Evolutionary conservation across 2,797 vertebrate species (phyloP), one percentile per base, ranked within the genome.

Genomic region (Sebastes taczanowskii): DNA sequence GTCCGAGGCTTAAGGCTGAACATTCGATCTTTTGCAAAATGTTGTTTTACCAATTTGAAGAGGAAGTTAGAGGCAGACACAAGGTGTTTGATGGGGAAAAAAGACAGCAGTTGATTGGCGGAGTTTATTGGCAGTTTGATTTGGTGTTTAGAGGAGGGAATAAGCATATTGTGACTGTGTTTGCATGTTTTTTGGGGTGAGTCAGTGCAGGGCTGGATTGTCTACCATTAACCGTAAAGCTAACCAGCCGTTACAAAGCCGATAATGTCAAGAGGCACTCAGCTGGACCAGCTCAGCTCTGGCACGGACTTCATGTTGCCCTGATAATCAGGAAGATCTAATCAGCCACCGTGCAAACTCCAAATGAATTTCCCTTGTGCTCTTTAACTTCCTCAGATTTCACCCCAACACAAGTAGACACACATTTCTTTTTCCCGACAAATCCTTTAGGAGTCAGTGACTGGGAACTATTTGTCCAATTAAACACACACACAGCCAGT

Each of bases 191-290:
- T 9, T 27, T 0, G 4, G 18, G 2, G 16, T 9, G 22, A 68
- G 58, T 5, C 7, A 29, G 58, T 7, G 2, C 27, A 65, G 5
- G 16, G 34, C 20, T 30, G 20, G 16, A 53, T 9, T 63, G 42
- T 77, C 11, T 20, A 53, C 67, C 56, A 65, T 78, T 81, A 85
- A 65, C 76, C 7, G 9, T 53, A 52, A 65, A 59, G 35, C 74
- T 81, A 74, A 81, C 59, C 38, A 79, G 78, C 71, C 77, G 46
- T 78, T 60, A 79, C 58, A 78, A 81, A 85, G 86, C 63, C 72
- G 69, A 87, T 83, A 79, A 85, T 76, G 70, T 83, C 67, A 68
- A 74, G 69, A 78, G 69, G 61, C 79, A 53, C 65, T 85, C 69
- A 65, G 60, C 56, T 25, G 27, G 60, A 78, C 52, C 56, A 20